phyloP scores from a whole-genome alignment of 2,797 vertebrate genomes.

The Dendrocincla tyrannina region DNA sequence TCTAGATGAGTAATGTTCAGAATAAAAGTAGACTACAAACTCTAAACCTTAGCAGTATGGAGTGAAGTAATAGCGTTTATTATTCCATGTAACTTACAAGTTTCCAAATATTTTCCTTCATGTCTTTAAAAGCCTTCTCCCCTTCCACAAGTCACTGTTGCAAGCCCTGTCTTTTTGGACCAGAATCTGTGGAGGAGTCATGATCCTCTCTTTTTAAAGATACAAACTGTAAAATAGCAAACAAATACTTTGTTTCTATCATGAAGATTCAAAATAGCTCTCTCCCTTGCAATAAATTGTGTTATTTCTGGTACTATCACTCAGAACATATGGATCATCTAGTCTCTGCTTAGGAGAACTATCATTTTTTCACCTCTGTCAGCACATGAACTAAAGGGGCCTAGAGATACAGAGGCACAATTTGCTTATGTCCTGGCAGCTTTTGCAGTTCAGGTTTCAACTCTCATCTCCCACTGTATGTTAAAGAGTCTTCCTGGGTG shows the following conservation, averaged over 20 bases:
- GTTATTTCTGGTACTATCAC: not conserved
- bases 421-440: not conserved
- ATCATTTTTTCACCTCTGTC: not conserved
- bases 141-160: not conserved
- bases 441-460: not conserved
- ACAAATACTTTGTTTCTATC: not conserved
- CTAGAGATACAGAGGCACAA: not conserved
- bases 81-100: not conserved
- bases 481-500: not conserved
- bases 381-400: not conserved
- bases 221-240: not conserved
- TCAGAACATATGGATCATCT: not conserved
- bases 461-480: not conserved
- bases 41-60: not conserved
- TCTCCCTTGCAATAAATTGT: not conserved
- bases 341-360: not conserved
- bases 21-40: not conserved
- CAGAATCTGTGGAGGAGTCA: not conserved
- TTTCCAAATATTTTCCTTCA: not conserved
- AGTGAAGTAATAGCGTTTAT: not conserved
- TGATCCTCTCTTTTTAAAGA: not conserved
- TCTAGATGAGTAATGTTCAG: not conserved
- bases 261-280: not conserved
- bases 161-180: not conserved
- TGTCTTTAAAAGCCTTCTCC: not conserved